Evolutionary conservation across 2,113 vertebrate species (phyloP), one percentile per base, ranked within the genome.

Genomic region (Nerophis ophidion): DNA sequence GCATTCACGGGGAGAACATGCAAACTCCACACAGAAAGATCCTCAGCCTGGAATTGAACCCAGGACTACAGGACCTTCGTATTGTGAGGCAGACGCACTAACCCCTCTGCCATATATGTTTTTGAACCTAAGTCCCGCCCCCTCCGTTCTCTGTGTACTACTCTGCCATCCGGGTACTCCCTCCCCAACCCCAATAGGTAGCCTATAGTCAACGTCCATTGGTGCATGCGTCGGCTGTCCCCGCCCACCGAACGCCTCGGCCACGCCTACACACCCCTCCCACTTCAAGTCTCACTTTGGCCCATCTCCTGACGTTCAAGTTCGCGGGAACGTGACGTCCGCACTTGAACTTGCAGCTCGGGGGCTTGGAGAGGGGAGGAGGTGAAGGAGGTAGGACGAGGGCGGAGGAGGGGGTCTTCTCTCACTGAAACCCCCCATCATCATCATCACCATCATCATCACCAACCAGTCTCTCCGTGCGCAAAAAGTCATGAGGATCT

Each of bases 221-320:
- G 93, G 93, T 89, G 89, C 84, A 92, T 81, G 91, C 89, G 89
- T 86, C 81, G 90, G 86, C 90, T 89, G 87, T 90, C 88, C 90
- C 92, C 58, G 80, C 84, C 88, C 83, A 66, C 77, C 56, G 77
- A 88, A 89, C 89, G 84, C 85, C 83, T 88, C 92, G 65, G 92
- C 92, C 93, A 93, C 93, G 93, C 94, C 92, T 92, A 93, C 91
- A 92, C 94, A 92, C 91, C 92, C 86, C 19, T 4, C 26, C 26
- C 26, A n/a, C 91, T 86, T 91, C 26, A 48, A 14, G 92, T 92
- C 92, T 93, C 90, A 91, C 92, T 93, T 93, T 91, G 90, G 93
- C 94, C 93, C 93, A 91, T 92, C 93, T 93, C 93, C 94, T 94
- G 94, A 96, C 95, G 96, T 96, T 96, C 96, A 98, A 98, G 96